A percentile compares a stretch with the other conserved stretches of the same genome.
These are phyloP conservation scores for Drosophila sechellia DNA, from an alignment of 1,140 invertebrate genomes.

Conservation along the genomic window DNA sequence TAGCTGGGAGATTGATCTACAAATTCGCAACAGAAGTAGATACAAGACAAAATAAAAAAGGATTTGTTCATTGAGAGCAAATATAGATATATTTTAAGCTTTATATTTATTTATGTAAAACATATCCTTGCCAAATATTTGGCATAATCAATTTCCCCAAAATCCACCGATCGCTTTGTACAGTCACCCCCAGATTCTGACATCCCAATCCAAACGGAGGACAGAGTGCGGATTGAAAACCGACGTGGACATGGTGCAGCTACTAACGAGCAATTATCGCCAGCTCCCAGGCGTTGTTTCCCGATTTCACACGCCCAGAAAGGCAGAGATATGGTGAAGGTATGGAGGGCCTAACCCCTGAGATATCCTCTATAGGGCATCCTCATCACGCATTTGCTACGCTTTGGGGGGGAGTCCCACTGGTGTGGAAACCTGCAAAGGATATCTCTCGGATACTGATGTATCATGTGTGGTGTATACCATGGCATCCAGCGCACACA, in stretches of 20 bases:
- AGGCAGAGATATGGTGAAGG: not conserved
- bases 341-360: not conserved
- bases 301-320: conserved; percentile 51
- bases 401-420: conserved; percentile 76
- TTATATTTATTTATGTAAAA: too few relatives aligned
- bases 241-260: conserved; percentile 64
- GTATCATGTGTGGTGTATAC: not conserved
- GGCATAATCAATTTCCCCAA: too few relatives aligned
- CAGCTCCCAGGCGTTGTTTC: conserved; percentile 65
- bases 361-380: conserved; percentile 39
- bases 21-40: too few relatives aligned
- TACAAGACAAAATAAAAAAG: too few relatives aligned
- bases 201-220: not conserved
- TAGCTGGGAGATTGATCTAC: too few relatives aligned
- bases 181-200: conserved; percentile 8
- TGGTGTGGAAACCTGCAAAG: conserved; percentile 24
- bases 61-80: too few relatives aligned
- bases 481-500: not conserved
- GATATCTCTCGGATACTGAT: not conserved
- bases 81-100: too few relatives aligned
- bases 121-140: too few relatives aligned
- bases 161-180: not conserved
- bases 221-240: conserved; percentile 3
- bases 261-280: conserved; percentile 83
- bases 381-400: conserved; percentile 69